These are phyloP conservation scores for Nerophis lumbriciformis DNA, from an alignment of 2,113 vertebrate species.

Conservation along the genomic window DNA sequence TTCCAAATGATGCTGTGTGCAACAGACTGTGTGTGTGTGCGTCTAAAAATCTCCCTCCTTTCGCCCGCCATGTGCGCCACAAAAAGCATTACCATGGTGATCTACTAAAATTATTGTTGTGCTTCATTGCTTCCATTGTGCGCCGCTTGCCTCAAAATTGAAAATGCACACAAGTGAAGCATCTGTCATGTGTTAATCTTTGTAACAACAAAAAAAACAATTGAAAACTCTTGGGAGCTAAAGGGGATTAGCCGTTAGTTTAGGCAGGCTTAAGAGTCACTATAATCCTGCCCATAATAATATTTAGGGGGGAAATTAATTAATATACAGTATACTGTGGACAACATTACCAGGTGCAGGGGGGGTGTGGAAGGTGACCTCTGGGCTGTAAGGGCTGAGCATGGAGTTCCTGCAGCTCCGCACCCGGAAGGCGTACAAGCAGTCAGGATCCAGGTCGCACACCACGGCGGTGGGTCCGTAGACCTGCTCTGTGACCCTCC, in stretches of 20 bases:
- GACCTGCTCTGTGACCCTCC: conserved; percentile 75
- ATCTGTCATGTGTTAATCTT: conserved; percentile 21
- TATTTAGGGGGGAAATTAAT: not conserved
- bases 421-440: conserved; percentile 84
- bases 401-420: conserved; percentile 79
- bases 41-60: not conserved
- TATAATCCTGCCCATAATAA: conserved; percentile 13
- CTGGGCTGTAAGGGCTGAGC: conserved; percentile 83
- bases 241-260: conserved; percentile 20
- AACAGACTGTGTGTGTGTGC: not conserved
- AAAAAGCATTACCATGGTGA: conserved; percentile 38
- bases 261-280: conserved; percentile 6
- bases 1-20: not conserved
- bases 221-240: conserved; percentile 21
- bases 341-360: conserved; percentile 83
- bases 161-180: conserved; percentile 7
- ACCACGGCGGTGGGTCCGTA: conserved; percentile 75
- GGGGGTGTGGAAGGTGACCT: conserved; percentile 81
- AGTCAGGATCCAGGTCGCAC: conserved; percentile 75
- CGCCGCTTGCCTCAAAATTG: conserved; percentile 7
- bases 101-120: conserved; percentile 18
- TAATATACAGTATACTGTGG: conserved; percentile 5
- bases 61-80: conserved; percentile 11
- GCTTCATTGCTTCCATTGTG: conserved; percentile 6
- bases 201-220: conserved; percentile 7